Percentiles rank a stretch among this genome's conserved stretches.
Evolutionary conservation across 2,888 invertebrate genomes (phyloP).

Genomic region (Atethmia centrago): DNA sequence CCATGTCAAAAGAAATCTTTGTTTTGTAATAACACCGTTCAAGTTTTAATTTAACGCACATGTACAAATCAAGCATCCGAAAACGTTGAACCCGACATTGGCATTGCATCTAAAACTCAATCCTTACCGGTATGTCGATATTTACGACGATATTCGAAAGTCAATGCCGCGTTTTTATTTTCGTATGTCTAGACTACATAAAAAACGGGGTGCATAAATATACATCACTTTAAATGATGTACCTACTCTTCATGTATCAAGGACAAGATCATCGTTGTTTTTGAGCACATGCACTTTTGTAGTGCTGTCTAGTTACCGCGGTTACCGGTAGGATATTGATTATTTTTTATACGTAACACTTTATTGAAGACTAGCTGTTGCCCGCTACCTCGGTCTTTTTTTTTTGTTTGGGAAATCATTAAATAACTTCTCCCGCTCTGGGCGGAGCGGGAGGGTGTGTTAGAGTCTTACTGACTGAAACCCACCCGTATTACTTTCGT

Average conservation of each 20-base stretch:
- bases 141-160: slow-evolving; percentile 26
- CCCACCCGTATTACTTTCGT: too few relatives aligned
- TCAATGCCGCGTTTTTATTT: slow-evolving; percentile 46
- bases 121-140: slow-evolving; percentile 18
- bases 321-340: slow-evolving; percentile 5
- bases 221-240: slow-evolving; percentile 26
- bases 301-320: background rate
- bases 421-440: too few relatives aligned
- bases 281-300: slow-evolving; percentile 13
- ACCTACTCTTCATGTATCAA: slow-evolving; percentile 34
- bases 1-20: too few relatives aligned
- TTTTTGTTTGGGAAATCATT: too few relatives aligned
- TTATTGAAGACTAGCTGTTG: too few relatives aligned
- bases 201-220: slow-evolving; percentile 61
- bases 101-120: slow-evolving; percentile 26
- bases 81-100: slow-evolving; percentile 13
- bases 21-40: too few relatives aligned
- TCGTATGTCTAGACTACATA: slow-evolving; percentile 57
- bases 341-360: background rate
- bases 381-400: too few relatives aligned
- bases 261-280: slow-evolving; percentile 28
- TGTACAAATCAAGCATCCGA: too few relatives aligned
- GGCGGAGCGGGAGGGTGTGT: too few relatives aligned
- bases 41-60: background rate
- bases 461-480: too few relatives aligned